These are phyloP conservation scores for Bombus soroeensis DNA, from an alignment of 1,140 invertebrate species.

Conservation along the genomic window DNA sequence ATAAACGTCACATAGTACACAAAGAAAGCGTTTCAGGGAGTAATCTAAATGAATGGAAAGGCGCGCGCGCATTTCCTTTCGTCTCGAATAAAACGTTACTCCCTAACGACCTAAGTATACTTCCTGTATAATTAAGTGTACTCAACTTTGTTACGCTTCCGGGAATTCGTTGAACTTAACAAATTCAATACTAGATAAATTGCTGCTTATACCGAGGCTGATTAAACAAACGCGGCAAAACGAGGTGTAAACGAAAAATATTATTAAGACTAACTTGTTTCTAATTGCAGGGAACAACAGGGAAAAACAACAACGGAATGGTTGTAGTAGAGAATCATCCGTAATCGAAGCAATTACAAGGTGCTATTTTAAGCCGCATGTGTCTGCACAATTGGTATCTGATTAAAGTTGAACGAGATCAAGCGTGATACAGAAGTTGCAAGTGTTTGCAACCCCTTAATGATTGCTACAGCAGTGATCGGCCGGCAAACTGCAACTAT, in stretches of 20 bases:
- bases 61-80: slow-evolving; percentile 33
- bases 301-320: neutral
- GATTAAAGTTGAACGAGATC: slow-evolving; percentile 12
- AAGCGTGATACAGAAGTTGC: neutral
- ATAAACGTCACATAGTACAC: slow-evolving; percentile 9
- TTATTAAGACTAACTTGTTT: neutral
- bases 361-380: slow-evolving; percentile 2
- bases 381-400: neutral
- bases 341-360: neutral
- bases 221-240: neutral
- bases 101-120: slow-evolving; percentile 44
- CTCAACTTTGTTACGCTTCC: slow-evolving; percentile 35
- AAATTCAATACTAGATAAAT: neutral
- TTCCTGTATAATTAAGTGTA: slow-evolving; percentile 48
- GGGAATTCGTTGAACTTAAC: slow-evolving; percentile 17
- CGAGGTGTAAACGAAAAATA: neutral
- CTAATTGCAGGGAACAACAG: neutral
- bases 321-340: neutral
- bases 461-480: neutral
- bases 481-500: slow-evolving; percentile 18
- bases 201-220: too few species aligned
- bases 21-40: slow-evolving; percentile 40
- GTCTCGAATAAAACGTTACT: slow-evolving; percentile 44
- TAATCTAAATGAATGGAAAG: slow-evolving; percentile 51
- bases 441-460: neutral